These are phyloP conservation scores for Melitaea athalia DNA, from an alignment of 2,888 invertebrate genomes.

Conservation along the genomic window DNA sequence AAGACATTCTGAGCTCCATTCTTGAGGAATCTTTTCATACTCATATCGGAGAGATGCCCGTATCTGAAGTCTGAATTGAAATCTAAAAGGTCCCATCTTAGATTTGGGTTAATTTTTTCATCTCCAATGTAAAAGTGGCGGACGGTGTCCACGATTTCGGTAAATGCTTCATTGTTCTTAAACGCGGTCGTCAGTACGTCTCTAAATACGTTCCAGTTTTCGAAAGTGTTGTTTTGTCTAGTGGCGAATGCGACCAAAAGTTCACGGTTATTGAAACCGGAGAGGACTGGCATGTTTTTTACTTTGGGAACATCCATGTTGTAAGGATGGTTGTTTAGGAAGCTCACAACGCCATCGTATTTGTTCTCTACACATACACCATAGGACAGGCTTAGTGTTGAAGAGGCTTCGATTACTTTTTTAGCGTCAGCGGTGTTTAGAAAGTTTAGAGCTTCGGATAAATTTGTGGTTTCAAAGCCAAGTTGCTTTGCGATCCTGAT, in stretches of 20 bases:
- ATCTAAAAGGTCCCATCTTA: constrained; percentile 44
- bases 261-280: constrained; percentile 60
- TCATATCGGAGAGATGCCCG: constrained; percentile 52
- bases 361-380: constrained; percentile 41
- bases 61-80: constrained; percentile 57
- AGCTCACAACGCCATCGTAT: constrained; percentile 41
- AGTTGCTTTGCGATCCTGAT: constrained; percentile 46
- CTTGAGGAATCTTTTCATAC: constrained; percentile 39
- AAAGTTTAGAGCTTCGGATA: too few relatives aligned
- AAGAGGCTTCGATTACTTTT: constrained; percentile 39
- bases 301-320: constrained; percentile 49
- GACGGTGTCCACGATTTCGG: constrained; percentile 25
- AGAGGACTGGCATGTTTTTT: constrained; percentile 51
- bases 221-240: constrained; percentile 40
- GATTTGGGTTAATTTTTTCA: constrained; percentile 21
- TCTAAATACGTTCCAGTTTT: constrained; percentile 40
- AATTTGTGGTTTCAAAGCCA: too few relatives aligned
- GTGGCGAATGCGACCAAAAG: constrained; percentile 29
- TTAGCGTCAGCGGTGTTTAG: too few relatives aligned
- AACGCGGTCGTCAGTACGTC: constrained; percentile 24
- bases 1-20: constrained; percentile 46
- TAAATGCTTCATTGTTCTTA: constrained; percentile 33
- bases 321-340: constrained; percentile 51
- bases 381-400: constrained; percentile 30
- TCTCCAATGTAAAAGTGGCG: constrained; percentile 38